Evolutionary conservation across 2,888 invertebrate genomes (phyloP), one percentile per base, ranked within the genome.

Genomic region (Trichogramma evanescens): DNA sequence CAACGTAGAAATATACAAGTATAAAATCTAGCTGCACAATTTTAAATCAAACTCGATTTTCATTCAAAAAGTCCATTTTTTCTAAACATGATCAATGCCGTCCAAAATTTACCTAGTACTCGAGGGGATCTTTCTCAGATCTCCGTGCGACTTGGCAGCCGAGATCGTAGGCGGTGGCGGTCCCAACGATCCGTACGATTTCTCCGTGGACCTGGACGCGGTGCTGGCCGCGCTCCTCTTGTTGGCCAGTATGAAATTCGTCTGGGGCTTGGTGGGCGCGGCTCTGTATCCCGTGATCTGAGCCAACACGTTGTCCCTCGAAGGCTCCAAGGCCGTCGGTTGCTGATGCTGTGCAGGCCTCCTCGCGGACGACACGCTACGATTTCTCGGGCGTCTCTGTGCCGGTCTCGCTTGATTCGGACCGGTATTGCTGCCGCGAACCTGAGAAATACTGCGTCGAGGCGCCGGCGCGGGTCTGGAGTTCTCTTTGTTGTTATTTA

Each of bases 241-340:
- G 49, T 70, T 70, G 3, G 67, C 69, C 5, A 66, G 59, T 4
- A 70, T 59, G 54, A 66, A 67, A 64, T 69, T 65, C 8, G 59
- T 63, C 53, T 54, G 50, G 53, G 39, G 59, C 55, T 65, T 67
- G 57, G 40, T 61, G 49, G 4, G 57, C 38, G 44, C 43, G 41
- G 51, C 43, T 4, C 26, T 6, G 40, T 48, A 6, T n/a, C 13
- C 48, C 10, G 41, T 48, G 26, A 50, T n/a, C 10, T 45, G 38
- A 1, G 56, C 54, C 13, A 64, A 51, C 6, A 43, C 43, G 8
- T 63, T 63, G 10, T 59, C 59, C 39, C 10, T 52, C 1, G 55
- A 56, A 0, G 56, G 53, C 39, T 61, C 42, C 26, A 55, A 13
- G 3, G 26, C 26, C 26, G 26, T 26, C 26, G 26, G 3, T 26